These are phyloP conservation scores for Arizona elegans DNA, from an alignment of 2,113 vertebrate genomes.

Conservation along the genomic window DNA sequence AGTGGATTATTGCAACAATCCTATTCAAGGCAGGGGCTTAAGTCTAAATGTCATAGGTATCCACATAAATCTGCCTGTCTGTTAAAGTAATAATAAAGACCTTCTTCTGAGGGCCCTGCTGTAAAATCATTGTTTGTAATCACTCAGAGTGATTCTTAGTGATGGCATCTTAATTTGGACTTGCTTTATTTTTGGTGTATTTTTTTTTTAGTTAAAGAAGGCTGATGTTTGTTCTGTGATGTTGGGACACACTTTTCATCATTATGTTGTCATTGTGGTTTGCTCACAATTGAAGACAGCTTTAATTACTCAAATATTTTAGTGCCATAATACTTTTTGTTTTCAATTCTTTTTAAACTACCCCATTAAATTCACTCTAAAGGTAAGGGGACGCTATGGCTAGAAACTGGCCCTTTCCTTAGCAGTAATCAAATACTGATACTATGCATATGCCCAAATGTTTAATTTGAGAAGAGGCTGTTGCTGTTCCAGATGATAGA, in stretches of 20 bases:
- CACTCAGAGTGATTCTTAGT: neutral
- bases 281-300: neutral
- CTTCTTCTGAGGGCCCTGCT: neutral
- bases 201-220: neutral
- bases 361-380: neutral
- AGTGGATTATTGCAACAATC: neutral
- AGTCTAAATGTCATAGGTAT: neutral
- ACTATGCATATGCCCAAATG: neutral
- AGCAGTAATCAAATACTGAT: neutral
- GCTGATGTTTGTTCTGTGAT: neutral
- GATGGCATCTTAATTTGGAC: neutral
- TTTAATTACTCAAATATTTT: neutral
- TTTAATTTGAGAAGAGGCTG: too few species aligned
- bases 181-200: neutral
- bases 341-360: neutral
- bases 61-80: neutral
- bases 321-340: neutral
- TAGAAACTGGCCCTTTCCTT: neutral
- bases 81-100: neutral
- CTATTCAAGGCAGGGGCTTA: neutral
- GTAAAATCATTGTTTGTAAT: neutral
- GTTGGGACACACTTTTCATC: neutral
- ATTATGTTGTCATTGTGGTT: neutral
- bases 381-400: neutral
- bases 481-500: neutral